Evolutionary conservation across 1,140 invertebrate genomes (phyloP).

Genomic region (Acromyrmex heyeri): DNA sequence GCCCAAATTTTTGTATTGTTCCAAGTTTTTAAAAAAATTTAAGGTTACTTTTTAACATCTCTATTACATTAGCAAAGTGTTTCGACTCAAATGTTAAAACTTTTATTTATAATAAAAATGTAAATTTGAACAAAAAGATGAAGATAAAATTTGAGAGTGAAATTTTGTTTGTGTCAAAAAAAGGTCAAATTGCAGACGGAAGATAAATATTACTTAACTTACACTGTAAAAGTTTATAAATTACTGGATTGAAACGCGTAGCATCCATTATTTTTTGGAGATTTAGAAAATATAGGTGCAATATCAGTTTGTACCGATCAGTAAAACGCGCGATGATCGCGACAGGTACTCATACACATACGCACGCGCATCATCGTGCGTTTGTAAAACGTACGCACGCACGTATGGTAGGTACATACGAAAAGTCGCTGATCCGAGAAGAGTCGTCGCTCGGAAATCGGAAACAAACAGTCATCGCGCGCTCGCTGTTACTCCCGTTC

Average conservation of each 20-base stretch:
- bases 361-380: background rate
- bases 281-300: background rate
- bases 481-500: background rate
- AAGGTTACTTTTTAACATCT: too few species aligned
- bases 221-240: too few species aligned
- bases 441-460: conserved; percentile 64
- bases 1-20: too few species aligned
- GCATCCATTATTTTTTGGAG: background rate
- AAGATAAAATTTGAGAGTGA: too few species aligned
- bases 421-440: conserved; percentile 66
- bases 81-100: too few species aligned
- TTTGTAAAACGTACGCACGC: background rate
- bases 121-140: too few species aligned
- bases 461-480: conserved; percentile 61
- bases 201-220: too few species aligned
- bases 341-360: background rate
- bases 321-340: conserved; percentile 39
- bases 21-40: too few species aligned
- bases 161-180: too few species aligned
- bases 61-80: too few species aligned
- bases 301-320: conserved; percentile 25
- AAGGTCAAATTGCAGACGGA: too few species aligned
- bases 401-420: background rate
- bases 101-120: too few species aligned
- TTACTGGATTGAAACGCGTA: background rate